Conservation (phyloP, 37 sponge, comb jelly and placozoan genomes). For the Cliona cf. orientalis region DNA sequence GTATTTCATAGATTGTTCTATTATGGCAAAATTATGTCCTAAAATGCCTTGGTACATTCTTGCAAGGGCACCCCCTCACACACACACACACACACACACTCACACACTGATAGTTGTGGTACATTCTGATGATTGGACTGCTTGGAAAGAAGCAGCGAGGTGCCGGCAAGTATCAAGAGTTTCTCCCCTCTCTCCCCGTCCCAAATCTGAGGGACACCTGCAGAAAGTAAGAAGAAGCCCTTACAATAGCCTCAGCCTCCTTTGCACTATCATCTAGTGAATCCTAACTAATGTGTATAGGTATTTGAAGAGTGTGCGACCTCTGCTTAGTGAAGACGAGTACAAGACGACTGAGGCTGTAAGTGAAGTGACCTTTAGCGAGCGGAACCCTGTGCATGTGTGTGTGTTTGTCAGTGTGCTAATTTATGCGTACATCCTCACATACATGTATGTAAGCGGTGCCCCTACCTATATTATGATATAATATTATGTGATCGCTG, state of each 20-base stretch:
- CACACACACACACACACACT: too few relatives aligned
- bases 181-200: conserved; percentile 72
- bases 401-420: conserved; percentile 13
- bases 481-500: too few relatives aligned
- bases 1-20: too few relatives aligned
- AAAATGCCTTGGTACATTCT: too few relatives aligned
- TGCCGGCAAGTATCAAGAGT: conserved; percentile 61
- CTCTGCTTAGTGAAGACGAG: conserved; percentile 69
- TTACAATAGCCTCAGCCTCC: not conserved
- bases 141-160: conserved; percentile 50
- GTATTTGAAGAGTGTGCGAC: conserved; percentile 68
- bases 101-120: too few relatives aligned
- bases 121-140: conserved; percentile 45
- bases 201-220: conserved; percentile 69
- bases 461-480: too few relatives aligned
- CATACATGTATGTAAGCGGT: not conserved
- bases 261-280: not conserved
- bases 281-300: conserved; percentile 26
- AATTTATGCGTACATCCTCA: not conserved
- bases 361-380: not conserved
- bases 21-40: too few relatives aligned
- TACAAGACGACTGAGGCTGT: conserved; percentile 54
- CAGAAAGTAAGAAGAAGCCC: conserved; percentile 34
- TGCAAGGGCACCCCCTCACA: too few relatives aligned
- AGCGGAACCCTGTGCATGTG: not conserved